Base-by-base conservation (phyloP, 1,140 invertebrate genomes). In the Drosophila lacertosa region DNA sequence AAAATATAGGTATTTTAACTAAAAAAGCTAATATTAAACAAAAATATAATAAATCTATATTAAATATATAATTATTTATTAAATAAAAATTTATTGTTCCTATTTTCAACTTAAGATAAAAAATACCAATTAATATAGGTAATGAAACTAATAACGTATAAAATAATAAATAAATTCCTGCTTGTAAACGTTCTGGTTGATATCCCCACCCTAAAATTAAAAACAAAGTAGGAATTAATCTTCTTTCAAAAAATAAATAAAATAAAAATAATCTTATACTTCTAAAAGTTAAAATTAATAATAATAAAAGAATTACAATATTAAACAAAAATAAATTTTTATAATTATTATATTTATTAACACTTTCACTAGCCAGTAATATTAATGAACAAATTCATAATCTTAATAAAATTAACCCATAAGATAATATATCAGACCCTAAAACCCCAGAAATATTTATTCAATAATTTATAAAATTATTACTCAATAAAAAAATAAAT, bases 1-100 rank as follows among this genome's bases (percentile, higher is more conserved):
- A 92, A 94, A 93, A 95, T 91, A 95, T 93, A 18, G 95, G 94
- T 78, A 95, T 92, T 92, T 95, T 95, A 53, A 95, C 92, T 91
- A 95, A 93, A 94, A 95, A 95, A 73, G 92, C 92, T 64, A 93
- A 73, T 78, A 93, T 91, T 91, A 94, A 91, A 82, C 80, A 89
- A 76, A 93, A 81, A 92, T 92, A 93, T 88, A 93, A 79, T 74
- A 92, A 92, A 81, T 88, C 91, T 80, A 74, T 91, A 91, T 91
- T 76, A 90, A 91, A 79, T 89, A 90, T 65, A 78, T 74, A 86
- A 92, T 91, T 91, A 84, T 90, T 91, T 75, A 92, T 77, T 82
- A 91, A 90, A 92, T 91, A 92, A 91, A 92, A 92, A 88, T 91
- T 90, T 89, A 92, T 90, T 47, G 73, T 83, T 75, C 88, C 69